A percentile compares a stretch with the other conserved stretches of the same genome.
These are phyloP conservation scores for Suricata suricatta DNA, from an alignment of 2,113 vertebrate species.

Conservation along the genomic window DNA sequence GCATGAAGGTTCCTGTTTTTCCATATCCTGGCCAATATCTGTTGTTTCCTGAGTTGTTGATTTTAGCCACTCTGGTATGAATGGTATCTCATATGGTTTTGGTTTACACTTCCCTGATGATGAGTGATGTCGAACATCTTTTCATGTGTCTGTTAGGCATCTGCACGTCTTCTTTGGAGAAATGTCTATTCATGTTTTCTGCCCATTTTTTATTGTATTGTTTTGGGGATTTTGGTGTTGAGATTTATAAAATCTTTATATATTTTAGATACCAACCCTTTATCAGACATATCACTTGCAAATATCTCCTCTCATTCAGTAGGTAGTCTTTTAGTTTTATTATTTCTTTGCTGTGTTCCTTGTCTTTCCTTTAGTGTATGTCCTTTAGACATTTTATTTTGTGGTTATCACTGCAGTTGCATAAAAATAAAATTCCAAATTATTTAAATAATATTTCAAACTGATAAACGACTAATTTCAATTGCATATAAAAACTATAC, in stretches of 20 bases:
- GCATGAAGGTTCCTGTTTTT: not conserved
- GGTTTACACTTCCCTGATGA: not conserved
- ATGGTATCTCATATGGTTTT: not conserved
- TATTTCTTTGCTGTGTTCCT: not conserved
- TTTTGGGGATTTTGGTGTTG: not conserved
- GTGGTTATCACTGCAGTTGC: not conserved
- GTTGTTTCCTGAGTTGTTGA: not conserved
- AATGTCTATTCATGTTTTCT: not conserved
- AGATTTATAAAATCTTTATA: not conserved
- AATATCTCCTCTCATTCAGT: not conserved
- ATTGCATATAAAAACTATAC: not conserved
- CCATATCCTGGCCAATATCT: not conserved
- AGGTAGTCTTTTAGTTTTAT: not conserved
- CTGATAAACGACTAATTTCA: not conserved
- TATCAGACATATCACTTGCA: not conserved
- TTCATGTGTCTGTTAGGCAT: not conserved
- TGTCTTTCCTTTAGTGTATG: not conserved
- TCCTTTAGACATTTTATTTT: not conserved
- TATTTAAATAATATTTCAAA: not conserved
- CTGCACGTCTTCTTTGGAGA: not conserved
- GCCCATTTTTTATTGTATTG: not conserved
- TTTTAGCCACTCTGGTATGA: not conserved
- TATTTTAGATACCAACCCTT: not conserved
- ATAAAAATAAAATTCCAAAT: not conserved
- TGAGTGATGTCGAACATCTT: not conserved